These are phyloP conservation scores for Bergia sp. DNA, from an alignment of 92 coral and sea anemone species.

Conservation along the genomic window DNA sequence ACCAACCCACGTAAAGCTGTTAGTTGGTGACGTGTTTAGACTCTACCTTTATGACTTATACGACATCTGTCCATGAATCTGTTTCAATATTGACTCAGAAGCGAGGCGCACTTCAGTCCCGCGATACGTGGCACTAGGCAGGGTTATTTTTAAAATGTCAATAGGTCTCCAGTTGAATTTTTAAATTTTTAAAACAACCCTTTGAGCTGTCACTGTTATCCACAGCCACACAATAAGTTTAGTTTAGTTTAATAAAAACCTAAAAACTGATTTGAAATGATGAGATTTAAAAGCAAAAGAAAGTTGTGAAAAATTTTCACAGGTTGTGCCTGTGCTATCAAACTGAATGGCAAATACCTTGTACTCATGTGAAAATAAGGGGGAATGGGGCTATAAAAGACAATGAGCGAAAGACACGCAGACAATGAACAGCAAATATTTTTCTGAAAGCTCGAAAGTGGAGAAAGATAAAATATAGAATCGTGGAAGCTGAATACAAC, in stretches of 20 bases:
- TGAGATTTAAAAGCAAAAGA: neutral
- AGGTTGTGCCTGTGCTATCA: too few species aligned
- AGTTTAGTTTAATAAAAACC: too few species aligned
- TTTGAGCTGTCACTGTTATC: neutral
- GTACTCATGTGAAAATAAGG: too few species aligned
- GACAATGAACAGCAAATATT: too few species aligned
- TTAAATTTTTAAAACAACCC: neutral
- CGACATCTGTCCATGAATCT: conserved; percentile 11
- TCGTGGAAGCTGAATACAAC: too few species aligned
- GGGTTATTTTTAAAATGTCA: neutral
- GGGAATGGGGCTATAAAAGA: too few species aligned
- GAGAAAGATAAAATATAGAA: too few species aligned
- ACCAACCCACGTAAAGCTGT: conserved; percentile 6
- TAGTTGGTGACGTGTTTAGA: neutral
- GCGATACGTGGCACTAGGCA: neutral
- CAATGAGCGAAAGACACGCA: too few species aligned
- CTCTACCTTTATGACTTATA: neutral
- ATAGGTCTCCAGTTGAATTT: neutral
- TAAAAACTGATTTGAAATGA: too few species aligned
- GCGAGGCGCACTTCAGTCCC: neutral
- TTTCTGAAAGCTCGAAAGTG: too few species aligned
- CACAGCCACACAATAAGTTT: too few species aligned
- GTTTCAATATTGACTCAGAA: conserved; percentile 7
- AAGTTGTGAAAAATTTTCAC: neutral
- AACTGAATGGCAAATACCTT: too few species aligned